Evolutionary conservation across 2,888 invertebrate genomes (phyloP).

Genomic region (Phragmatobia fuliginosa): DNA sequence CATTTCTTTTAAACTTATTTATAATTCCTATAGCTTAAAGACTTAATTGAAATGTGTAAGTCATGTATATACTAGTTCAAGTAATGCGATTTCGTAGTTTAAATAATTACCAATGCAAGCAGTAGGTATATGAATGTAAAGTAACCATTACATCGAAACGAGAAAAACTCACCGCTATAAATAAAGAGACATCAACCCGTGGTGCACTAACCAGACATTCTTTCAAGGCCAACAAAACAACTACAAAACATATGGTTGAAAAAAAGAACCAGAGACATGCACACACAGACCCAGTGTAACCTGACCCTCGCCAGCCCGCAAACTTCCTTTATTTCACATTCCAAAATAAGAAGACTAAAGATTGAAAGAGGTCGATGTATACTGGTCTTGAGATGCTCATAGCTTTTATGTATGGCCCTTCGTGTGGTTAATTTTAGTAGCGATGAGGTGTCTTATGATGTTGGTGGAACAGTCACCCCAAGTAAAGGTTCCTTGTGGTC

Average conservation of each 20-base stretch:
- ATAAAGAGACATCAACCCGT: conserved; percentile 72
- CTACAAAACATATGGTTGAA: conserved; percentile 82
- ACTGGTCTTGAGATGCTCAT: conserved; percentile 53
- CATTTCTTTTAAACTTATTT: too few species aligned
- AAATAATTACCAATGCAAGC: conserved; percentile 7
- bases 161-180: conserved; percentile 68
- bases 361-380: conserved; percentile 58
- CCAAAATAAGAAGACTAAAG: conserved; percentile 61
- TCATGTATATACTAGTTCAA: too few species aligned
- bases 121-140: conserved; percentile 39
- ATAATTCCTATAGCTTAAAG: too few species aligned
- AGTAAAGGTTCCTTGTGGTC: conserved; percentile 83
- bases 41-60: too few species aligned
- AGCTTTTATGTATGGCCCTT: conserved; percentile 60
- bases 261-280: conserved; percentile 73
- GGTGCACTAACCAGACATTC: conserved; percentile 78
- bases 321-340: conserved; percentile 68
- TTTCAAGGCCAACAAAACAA: conserved; percentile 82
- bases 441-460: conserved; percentile 54
- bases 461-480: conserved; percentile 83
- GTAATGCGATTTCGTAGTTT: too few species aligned
- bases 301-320: conserved; percentile 62
- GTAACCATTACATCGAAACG: conserved; percentile 32
- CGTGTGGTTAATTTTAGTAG: conserved; percentile 37
- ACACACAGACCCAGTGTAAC: conserved; percentile 50